These are phyloP conservation scores for Spicauda simplicius DNA, from an alignment of 2,888 invertebrate species.

Conservation along the genomic window DNA sequence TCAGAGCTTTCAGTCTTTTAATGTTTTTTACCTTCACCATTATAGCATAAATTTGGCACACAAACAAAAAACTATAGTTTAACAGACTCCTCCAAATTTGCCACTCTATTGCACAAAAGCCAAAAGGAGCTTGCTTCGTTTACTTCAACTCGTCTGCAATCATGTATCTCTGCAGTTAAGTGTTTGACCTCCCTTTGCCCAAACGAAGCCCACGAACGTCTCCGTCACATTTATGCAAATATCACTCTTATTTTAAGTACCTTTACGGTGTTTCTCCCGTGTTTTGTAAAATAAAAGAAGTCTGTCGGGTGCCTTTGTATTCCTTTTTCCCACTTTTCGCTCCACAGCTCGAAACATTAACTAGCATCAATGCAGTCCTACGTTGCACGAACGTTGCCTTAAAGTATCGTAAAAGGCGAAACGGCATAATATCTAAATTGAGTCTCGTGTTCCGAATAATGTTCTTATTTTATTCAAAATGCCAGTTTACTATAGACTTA, in stretches of 20 bases:
- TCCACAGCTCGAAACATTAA: slow-evolving; percentile 64
- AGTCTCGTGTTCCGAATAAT: background rate
- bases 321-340: slow-evolving; percentile 69
- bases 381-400: background rate
- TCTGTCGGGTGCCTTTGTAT: slow-evolving; percentile 66
- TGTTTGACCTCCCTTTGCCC: slow-evolving; percentile 53
- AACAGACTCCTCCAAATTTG: background rate
- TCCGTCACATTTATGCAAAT: slow-evolving; percentile 37
- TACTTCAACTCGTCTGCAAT: slow-evolving; percentile 78
- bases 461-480: too few species aligned
- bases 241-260: background rate
- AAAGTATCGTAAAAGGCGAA: background rate
- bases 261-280: background rate
- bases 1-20: too few species aligned
- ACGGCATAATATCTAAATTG: slow-evolving; percentile 1
- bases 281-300: background rate
- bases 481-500: too few species aligned
- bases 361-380: background rate
- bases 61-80: background rate
- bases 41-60: background rate
- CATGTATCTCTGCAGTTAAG: slow-evolving; percentile 70
- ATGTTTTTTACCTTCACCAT: too few species aligned
- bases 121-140: slow-evolving; percentile 78
- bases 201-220: slow-evolving; percentile 75
- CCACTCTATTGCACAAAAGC: slow-evolving; percentile 58